Evolutionary conservation across 1,140 invertebrate genomes (phyloP).

Genomic region (Helicoverpa armigera): DNA sequence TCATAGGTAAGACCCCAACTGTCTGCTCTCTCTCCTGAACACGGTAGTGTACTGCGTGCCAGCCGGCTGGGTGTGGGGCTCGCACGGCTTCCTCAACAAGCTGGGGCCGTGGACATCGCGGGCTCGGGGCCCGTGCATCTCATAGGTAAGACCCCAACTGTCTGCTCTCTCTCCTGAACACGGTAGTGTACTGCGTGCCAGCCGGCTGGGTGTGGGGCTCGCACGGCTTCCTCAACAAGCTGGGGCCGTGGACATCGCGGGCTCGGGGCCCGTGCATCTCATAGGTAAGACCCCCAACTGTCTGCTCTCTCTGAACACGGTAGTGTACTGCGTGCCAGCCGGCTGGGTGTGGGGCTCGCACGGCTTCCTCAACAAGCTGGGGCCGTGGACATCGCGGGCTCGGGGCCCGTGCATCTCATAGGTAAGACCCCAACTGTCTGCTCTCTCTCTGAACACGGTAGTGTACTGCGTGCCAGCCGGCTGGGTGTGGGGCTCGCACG

Average conservation of each 20-base stretch:
- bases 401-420: conserved; percentile 96
- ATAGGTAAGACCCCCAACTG: conserved; percentile 89
- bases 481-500: conserved; percentile 96
- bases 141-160: conserved; percentile 89
- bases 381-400: conserved; percentile 96
- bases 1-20: conserved; percentile 90
- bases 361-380: conserved; percentile 93
- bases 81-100: conserved; percentile 93
- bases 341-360: conserved; percentile 97
- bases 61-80: conserved; percentile 97
- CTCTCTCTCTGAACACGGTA: conserved; percentile 95
- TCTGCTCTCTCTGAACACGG: conserved; percentile 96
- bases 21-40: conserved; percentile 96
- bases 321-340: conserved; percentile 97
- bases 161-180: conserved; percentile 96
- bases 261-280: conserved; percentile 96
- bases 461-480: conserved; percentile 97
- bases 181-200: conserved; percentile 96
- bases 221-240: conserved; percentile 93
- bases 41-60: conserved; percentile 97
- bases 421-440: conserved; percentile 87
- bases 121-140: conserved; percentile 97
- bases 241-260: conserved; percentile 96
- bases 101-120: conserved; percentile 95
- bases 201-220: conserved; percentile 97